These are phyloP conservation scores for Sciurus vulgaris DNA, from an alignment of 2,797 vertebrate genomes.

Conservation along the genomic window DNA sequence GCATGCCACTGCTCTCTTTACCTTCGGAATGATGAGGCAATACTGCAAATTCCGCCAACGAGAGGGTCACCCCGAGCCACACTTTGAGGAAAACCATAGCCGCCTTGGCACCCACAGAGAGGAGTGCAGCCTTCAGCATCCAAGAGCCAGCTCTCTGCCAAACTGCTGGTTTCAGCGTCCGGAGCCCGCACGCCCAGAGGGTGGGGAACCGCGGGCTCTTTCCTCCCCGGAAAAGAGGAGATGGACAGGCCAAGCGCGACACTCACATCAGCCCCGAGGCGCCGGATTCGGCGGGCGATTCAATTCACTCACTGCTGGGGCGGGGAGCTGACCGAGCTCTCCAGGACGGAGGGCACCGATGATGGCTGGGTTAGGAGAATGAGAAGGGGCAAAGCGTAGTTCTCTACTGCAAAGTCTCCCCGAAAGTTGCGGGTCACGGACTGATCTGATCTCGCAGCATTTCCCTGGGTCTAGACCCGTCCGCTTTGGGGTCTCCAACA, in stretches of 20 bases:
- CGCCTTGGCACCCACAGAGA: background rate
- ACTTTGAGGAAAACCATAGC: constrained; percentile 78
- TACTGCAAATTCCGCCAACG: constrained; percentile 62
- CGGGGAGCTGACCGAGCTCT: background rate
- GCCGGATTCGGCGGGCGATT: background rate
- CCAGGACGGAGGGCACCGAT: background rate
- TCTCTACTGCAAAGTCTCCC: background rate
- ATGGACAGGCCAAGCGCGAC: background rate
- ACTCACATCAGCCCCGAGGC: background rate
- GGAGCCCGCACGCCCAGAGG: background rate
- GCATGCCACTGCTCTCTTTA: constrained; percentile 61
- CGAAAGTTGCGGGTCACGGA: constrained; percentile 67
- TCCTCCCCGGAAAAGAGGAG: background rate
- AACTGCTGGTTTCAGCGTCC: constrained; percentile 12
- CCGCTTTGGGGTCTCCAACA: background rate
- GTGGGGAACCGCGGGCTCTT: background rate
- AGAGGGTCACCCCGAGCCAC: constrained; percentile 73
- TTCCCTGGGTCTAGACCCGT: background rate
- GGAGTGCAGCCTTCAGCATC: constrained; percentile 60
- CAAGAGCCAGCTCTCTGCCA: background rate
- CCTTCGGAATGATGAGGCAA: constrained; percentile 80
- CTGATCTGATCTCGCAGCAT: background rate
- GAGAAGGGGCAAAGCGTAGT: background rate
- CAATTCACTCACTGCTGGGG: background rate
- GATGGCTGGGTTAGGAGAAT: background rate